Base-by-base conservation (phyloP, 2,797 vertebrate genomes). In the Pampus argenteus region DNA sequence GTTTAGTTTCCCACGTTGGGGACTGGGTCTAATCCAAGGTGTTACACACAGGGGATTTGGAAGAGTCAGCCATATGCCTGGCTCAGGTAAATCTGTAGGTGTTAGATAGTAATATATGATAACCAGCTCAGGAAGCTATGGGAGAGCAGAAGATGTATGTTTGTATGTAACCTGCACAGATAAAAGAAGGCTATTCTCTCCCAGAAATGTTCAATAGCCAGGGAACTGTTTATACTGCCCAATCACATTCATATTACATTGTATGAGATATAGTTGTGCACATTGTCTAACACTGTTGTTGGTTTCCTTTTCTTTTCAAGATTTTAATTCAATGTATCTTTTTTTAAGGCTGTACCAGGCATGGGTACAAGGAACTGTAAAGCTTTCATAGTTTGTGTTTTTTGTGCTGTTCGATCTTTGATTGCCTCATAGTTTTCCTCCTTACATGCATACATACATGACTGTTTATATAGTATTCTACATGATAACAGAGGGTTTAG, bases 1-100 rank as follows among this genome's bases (percentile, higher is more conserved):
- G 38, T 82, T 76, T 66, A 61, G 31, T 74, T 74, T 52, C 38
- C 68, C 7, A 8, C 72, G 28, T 48, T 64, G 69, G 54, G 73
- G 56, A 50, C n/a, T 17, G 42, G 15, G 2, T 70, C 25, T 83
- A 76, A 81, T 80, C 58, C 54, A 47, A 74, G 36, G 25, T 57
- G 44, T 44, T 65, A 29, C 13, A 62, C 38, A 47, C 9, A 47
- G 57, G 63, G 47, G 74, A 76, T 76, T 74, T 72, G 40, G 18
- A 71, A 65, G 67, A 76, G 59, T 63, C 75, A 62, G 64, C 40
- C 28, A 47, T 52, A 44, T 59, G n/a, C 17, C 29, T 59, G 20
- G 69, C 20, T 34, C 22, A 13, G 23, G 23, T 14, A 52, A 74
- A 67, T 29, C 14, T 74, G 28, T n/a, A 44, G 34, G 36, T 50